Evolutionary conservation across 2,888 invertebrate genomes (phyloP), one percentile per base, ranked within the genome.

Genomic region (Lasioglossum marginatum): DNA sequence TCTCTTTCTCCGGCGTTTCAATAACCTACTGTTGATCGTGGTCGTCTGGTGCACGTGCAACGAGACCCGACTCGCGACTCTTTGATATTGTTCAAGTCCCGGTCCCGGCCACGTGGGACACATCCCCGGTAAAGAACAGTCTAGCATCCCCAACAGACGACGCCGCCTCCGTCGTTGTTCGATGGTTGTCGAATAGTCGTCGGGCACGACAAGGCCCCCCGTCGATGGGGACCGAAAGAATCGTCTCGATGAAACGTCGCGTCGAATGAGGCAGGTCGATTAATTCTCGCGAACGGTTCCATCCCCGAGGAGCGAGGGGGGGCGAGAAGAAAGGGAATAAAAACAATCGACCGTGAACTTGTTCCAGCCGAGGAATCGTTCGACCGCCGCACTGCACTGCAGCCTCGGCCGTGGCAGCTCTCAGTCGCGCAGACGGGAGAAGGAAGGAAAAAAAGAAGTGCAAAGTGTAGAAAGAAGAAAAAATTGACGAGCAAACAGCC

Each of bases 321-420:
- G 52, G n/a, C 12, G 57, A 1, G 34, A 75, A 63, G 72, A 82
- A 66, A 71, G 75, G 60, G 77, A 76, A 72, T 76, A 82, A 79
- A 87, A 87, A 82, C 87, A 82, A 87, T 86, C 86, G 86, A 81
- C 81, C 86, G 73, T 87, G 85, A 85, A 85, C 86, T 85, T 85
- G 85, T 40, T 85, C 86, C 37, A 63, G 48, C n/a, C 82, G 77
- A 79, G 74, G 74, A 87, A 82, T 87, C 79, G 87, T 66, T 75
- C 83, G 77, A 43, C 87, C 77, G 52, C 45, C 57, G 16, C 63
- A 1, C 57, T 4, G 57, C 57, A 4, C 12, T 5, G 57, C 57
- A 57, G n/a, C 52, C 52, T 52, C 23, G 52, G 52, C 16, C 4
- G 60, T 40, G 52, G 72, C 57, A 40, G 43, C 40, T 63, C 63